phyloP scores from a whole-genome alignment of 2,888 invertebrate species.

The Ecliptopera silaceata region DNA sequence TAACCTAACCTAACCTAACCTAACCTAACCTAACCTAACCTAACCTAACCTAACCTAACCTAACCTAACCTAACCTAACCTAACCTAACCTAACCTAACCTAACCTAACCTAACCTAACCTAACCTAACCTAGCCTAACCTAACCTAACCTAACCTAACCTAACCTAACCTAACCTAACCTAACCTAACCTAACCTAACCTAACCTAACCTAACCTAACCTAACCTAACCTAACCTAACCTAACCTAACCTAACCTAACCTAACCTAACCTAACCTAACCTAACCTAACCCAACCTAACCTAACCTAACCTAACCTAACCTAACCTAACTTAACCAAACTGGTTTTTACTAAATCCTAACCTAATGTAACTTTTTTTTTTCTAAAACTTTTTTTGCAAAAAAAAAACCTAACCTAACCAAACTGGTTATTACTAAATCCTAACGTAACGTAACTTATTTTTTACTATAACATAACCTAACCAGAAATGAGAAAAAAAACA shows the following conservation, averaged over 20 bases:
- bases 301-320: constrained; percentile 10
- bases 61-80: constrained; percentile 11
- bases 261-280: constrained; percentile 11
- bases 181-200: constrained; percentile 9
- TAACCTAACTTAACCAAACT: not conserved
- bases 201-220: constrained; percentile 13
- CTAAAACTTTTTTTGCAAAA: constrained; percentile 33
- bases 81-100: constrained; percentile 9
- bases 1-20: constrained; percentile 13
- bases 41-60: constrained; percentile 12
- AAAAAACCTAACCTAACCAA: constrained; percentile 28
- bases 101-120: constrained; percentile 13
- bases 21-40: constrained; percentile 13
- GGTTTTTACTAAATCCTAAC: constrained; percentile 7
- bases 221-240: constrained; percentile 13
- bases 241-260: constrained; percentile 12
- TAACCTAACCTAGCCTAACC: constrained; percentile 12
- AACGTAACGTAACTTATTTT: constrained; percentile 26
- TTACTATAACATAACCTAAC: constrained; percentile 33
- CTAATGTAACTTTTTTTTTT: constrained; percentile 27
- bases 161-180: constrained; percentile 11
- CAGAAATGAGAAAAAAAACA: too few relatives aligned
- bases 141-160: constrained; percentile 12
- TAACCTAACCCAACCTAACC: constrained; percentile 8
- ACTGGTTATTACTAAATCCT: too few relatives aligned